Conservation (phyloP, 37 sponge, comb jelly and placozoan species). For the Spongilla lacustris region DNA sequence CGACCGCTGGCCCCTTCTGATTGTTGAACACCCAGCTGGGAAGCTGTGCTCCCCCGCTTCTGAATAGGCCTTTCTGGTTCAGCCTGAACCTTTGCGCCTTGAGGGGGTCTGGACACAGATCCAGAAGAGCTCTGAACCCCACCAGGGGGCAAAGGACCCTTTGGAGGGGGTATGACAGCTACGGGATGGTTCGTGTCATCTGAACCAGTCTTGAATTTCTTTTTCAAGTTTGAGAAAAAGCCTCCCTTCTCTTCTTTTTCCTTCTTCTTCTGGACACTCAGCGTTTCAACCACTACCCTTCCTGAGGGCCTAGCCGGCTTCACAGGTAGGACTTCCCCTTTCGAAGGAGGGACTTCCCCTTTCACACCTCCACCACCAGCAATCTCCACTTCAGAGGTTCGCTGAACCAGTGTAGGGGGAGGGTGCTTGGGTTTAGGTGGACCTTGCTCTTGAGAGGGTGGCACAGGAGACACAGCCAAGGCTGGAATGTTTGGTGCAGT, state of each 20-base stretch:
- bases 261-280: conserved; percentile 19
- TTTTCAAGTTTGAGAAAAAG: conserved; percentile 58
- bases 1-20: not conserved
- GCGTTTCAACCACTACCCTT: not conserved
- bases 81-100: not conserved
- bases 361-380: not conserved
- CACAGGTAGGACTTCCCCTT: not conserved
- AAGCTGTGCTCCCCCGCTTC: not conserved
- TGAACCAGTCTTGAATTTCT: conserved; percentile 33
- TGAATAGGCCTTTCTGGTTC: not conserved
- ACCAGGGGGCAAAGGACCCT: not conserved
- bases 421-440: not conserved
- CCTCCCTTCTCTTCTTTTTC: conserved; percentile 26
- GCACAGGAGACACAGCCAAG: not conserved
- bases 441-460: not conserved
- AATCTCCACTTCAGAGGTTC: not conserved
- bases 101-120: not conserved
- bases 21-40: too few relatives aligned
- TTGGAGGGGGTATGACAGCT: not conserved
- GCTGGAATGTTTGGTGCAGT: not conserved
- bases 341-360: not conserved
- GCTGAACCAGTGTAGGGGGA: not conserved
- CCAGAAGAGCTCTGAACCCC: not conserved
- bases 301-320: not conserved
- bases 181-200: not conserved